Evolutionary conservation across 2,113 vertebrate genomes (phyloP), one percentile per base, ranked within the genome.

Genomic region (Xiphias gladius): DNA sequence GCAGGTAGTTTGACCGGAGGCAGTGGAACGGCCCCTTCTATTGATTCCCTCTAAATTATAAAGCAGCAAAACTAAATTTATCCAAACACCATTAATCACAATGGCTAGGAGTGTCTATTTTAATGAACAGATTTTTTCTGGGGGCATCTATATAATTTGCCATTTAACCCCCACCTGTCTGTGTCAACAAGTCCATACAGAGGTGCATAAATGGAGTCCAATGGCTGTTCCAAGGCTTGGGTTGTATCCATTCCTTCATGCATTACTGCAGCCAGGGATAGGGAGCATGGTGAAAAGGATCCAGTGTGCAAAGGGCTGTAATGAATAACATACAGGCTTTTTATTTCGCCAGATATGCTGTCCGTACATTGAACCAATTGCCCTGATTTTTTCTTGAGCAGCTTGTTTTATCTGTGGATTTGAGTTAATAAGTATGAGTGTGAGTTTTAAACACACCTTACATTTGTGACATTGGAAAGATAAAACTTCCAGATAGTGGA

Each of bases 31-130:
- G 30, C 65, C 48, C 76, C 46, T 55, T 68, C 85, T 78, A 79
- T 87, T 89, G 82, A 91, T 87, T 83, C 74, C 67, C 73, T 55
- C 64, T 76, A 72, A 89, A 88, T 91, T 87, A 84, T 76, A 75
- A 82, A 79, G 87, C 83, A 69, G 63, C 86, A 85, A 90, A 93
- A 89, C 72, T 20, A 72, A 73, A 89, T 86, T 76, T 86, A 89
- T 76, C 81, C 86, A 91, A 91, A 90, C 88, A 84, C 52, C 77
- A 89, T 92, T 91, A 90, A 93, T 93, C 90, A 89, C 83, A 89
- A 89, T 67, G 83, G 79, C 81, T 41, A 10, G 39, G 61, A 63
- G 79, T 46, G 16, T 73, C 59, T 82, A 9, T 41, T 65, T 71
- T 73, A 86, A 86, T 86, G 79, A 89, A 80, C 68, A 52, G 79